Evolutionary conservation across 2,797 vertebrate species (phyloP).

Genomic region (Odontamblyopus rebecca): DNA sequence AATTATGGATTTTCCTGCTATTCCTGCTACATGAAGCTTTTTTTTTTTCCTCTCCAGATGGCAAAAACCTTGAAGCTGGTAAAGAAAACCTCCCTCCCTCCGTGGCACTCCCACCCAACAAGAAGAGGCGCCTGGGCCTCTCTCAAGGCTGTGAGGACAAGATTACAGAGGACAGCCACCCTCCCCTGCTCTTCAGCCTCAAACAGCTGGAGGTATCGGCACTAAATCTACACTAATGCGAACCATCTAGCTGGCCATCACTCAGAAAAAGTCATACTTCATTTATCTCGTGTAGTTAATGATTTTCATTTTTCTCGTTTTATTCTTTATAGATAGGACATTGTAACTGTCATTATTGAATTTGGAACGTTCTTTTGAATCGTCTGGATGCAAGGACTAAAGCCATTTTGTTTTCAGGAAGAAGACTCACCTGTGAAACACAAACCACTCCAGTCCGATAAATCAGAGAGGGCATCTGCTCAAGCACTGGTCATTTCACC

Average conservation of each 20-base stretch:
- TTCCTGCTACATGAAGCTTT: no score
- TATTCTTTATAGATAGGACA: neutral
- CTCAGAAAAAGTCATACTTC: conserved; percentile 13
- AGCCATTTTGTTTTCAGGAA: conserved; percentile 34
- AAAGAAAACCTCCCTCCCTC: conserved; percentile 69
- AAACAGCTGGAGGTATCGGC: conserved; percentile 59
- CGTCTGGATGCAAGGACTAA: conserved; percentile 15
- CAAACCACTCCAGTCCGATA: conserved; percentile 6
- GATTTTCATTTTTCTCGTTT: conserved; percentile 8
- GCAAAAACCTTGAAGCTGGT: conserved; percentile 27
- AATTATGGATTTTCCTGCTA: neutral
- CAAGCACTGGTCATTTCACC: conserved; percentile 22
- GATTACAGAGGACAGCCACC: conserved; percentile 61
- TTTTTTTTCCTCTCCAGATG: conserved; percentile 47
- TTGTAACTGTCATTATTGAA: neutral
- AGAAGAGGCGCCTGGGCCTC: conserved; percentile 63
- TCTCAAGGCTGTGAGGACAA: conserved; percentile 48
- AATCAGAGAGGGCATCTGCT: conserved; percentile 12
- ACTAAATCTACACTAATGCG: conserved; percentile 22
- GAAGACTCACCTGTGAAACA: conserved; percentile 8
- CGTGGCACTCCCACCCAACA: conserved; percentile 51
- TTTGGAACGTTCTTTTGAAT: neutral
- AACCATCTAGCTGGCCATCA: conserved; percentile 43
- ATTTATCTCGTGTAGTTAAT: conserved; percentile 29
- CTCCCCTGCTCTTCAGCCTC: conserved; percentile 31